A percentile compares a stretch with the other conserved stretches of the same genome.
These are phyloP conservation scores for Drosophila sp. DNA, from an alignment of 1,140 invertebrate species.

Conservation along the genomic window DNA sequence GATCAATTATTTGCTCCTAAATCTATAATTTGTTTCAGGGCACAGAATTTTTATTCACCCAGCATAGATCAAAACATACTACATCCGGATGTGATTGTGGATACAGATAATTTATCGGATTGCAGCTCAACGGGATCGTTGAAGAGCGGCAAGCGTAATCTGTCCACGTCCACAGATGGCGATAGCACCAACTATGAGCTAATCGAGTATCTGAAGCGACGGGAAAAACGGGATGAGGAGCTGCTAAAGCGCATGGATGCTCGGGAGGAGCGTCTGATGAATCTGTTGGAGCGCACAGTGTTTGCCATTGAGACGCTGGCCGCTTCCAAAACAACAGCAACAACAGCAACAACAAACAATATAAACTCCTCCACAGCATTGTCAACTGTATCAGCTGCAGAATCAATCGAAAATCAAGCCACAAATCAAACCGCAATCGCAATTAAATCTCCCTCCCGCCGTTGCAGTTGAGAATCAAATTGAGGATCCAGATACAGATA, in stretches of 20 bases:
- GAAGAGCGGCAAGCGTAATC: conserved; percentile 74
- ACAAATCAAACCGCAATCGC: background rate
- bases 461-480: background rate
- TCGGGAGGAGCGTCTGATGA: conserved; percentile 76
- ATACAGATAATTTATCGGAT: conserved; percentile 81
- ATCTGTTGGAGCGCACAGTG: conserved; percentile 77
- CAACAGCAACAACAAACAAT: background rate
- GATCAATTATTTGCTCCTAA: too few species aligned
- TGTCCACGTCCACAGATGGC: conserved; percentile 79
- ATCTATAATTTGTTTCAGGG: conserved; percentile 35
- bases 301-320: conserved; percentile 76
- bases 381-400: background rate
- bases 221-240: conserved; percentile 80
- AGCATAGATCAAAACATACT: conserved; percentile 76
- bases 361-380: background rate
- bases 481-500: background rate
- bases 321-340: conserved; percentile 5
- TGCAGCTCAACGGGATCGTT: conserved; percentile 71
- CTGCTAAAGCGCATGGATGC: conserved; percentile 81
- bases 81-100: conserved; percentile 82
- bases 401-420: background rate
- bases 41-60: conserved; percentile 79
- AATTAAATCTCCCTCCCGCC: background rate
- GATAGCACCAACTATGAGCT: conserved; percentile 84
- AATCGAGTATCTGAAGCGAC: conserved; percentile 80